These are phyloP conservation scores for Drosophila lowei DNA, from an alignment of 1,140 invertebrate genomes.

Conservation along the genomic window DNA sequence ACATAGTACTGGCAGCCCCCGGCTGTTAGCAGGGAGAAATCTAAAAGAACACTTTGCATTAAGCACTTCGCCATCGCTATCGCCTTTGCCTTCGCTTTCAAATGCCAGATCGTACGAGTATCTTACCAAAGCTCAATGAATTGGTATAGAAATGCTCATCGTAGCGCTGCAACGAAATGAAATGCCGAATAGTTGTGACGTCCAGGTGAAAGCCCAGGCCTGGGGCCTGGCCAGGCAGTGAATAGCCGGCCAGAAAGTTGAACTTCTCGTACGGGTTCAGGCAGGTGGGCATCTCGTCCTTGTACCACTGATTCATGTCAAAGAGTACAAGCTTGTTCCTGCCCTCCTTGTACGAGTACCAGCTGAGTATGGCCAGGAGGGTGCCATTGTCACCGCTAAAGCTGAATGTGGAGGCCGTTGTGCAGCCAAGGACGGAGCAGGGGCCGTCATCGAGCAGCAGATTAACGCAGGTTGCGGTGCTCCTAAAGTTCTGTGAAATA, in stretches of 20 bases:
- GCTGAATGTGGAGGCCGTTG: constrained; percentile 43
- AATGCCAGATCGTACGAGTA: too few relatives aligned
- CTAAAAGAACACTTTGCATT: constrained; percentile 61
- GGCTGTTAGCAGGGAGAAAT: constrained; percentile 84
- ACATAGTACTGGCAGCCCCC: constrained; percentile 84
- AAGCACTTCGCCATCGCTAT: not conserved
- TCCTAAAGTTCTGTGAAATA: not conserved
- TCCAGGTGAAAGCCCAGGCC: constrained; percentile 78
- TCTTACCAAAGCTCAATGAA: constrained; percentile 89
- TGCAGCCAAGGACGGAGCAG: constrained; percentile 51
- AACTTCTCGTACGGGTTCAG: constrained; percentile 8
- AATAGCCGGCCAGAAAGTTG: constrained; percentile 64
- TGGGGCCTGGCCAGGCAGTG: constrained; percentile 45
- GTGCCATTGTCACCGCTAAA: constrained; percentile 64
- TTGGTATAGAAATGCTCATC: constrained; percentile 93
- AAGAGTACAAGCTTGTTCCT: constrained; percentile 87
- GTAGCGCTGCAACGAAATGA: constrained; percentile 84
- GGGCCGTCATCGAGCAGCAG: constrained; percentile 44
- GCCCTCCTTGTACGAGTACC: constrained; percentile 70
- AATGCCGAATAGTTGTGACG: constrained; percentile 78
- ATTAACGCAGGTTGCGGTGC: constrained; percentile 8
- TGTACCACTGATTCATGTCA: constrained; percentile 98
- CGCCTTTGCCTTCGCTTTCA: not conserved
- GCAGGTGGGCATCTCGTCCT: constrained; percentile 93
- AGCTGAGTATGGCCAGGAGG: constrained; percentile 79